Base-by-base conservation (phyloP, 2,797 vertebrate genomes). In the Aphelocoma californica region DNA sequence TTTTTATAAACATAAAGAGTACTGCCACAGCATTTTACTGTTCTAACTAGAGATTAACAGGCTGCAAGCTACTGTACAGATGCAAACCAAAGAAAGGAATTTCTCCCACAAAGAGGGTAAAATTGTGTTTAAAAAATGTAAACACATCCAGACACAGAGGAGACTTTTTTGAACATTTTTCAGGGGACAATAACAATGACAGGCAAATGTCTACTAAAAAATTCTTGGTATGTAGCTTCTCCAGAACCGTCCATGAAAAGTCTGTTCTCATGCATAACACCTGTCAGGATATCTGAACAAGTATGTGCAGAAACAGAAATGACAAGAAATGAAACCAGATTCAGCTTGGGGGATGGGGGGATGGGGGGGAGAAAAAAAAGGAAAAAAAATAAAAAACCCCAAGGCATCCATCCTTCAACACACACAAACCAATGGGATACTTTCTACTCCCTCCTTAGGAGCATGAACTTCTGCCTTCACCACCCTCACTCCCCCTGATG, bases 311-410 rank as follows among this genome's bases (percentile, higher is more conserved):
- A 92, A 91, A 77, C 11, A 80, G 25, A 70, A 75, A 24, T 15
- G 1, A 4, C 20, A 56, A 40, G n/a, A 91, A 64, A 54, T 11
- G 5, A 89, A 81, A 72, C 17, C 26, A 58, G 54, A 58, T 69
- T 79, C 47, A 72, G 25, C 14, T 36, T 17, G 2, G 13, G 42
- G 14, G 14, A 23, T 42, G 8, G 18, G 42, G 16, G 42, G 42
- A 44, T 42, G 3, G 13, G n/a, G 11, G 3, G 10, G 42, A 40
- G 6, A 21, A n/a, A 29, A 29, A 14, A 47, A 65, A 24, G 6
- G 7, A 6, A 7, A 10, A 10, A 24, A 14, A 15, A 25, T 9
- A 3, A 44, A 44, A 36, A 2, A 3, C 7, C 9, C 14, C 44
- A 56, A 86, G 10, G 9, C 23, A 79, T 44, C 26, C 26, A 70